Conservation (phyloP, 2,113 vertebrate genomes). For the Penelope pileata region DNA sequence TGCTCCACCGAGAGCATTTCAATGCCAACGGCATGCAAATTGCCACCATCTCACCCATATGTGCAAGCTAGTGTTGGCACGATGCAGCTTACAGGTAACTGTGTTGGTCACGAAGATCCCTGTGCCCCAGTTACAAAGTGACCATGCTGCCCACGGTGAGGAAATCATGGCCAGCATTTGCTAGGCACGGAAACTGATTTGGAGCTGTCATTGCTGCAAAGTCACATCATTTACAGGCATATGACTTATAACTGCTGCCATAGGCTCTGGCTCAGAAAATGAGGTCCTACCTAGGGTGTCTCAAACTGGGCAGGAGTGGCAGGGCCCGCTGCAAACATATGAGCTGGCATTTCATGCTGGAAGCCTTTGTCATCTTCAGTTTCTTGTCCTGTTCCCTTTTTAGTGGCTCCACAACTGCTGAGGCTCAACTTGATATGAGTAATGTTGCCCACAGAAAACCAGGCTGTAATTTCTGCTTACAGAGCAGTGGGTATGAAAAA, state of each 20-base stretch:
- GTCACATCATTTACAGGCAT: rapidly evolving
- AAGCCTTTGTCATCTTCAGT: neutral
- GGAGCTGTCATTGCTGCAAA: neutral
- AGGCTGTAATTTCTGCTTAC: neutral
- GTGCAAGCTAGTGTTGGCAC: neutral
- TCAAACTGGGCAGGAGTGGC: neutral
- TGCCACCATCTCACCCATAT: neutral
- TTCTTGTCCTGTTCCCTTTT: neutral
- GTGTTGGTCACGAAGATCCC: neutral
- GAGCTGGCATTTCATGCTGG: neutral
- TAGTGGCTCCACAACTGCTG: neutral
- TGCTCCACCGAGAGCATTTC: neutral
- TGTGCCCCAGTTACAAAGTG: neutral
- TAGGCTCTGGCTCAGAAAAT: neutral
- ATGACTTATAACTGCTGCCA: neutral
- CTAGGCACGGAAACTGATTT: neutral
- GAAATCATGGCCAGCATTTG: neutral
- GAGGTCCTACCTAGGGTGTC: neutral
- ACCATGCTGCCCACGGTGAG: neutral
- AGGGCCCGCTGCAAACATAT: rapidly evolving
- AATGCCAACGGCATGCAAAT: no score
- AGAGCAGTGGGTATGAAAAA: neutral
- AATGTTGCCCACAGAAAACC: neutral
- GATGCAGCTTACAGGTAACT: neutral
- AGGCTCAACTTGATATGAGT: neutral